Percentiles rank a stretch among this genome's conserved stretches.
Evolutionary conservation across 1,140 invertebrate species (phyloP).

Genomic region (Bombus pyrosoma): DNA sequence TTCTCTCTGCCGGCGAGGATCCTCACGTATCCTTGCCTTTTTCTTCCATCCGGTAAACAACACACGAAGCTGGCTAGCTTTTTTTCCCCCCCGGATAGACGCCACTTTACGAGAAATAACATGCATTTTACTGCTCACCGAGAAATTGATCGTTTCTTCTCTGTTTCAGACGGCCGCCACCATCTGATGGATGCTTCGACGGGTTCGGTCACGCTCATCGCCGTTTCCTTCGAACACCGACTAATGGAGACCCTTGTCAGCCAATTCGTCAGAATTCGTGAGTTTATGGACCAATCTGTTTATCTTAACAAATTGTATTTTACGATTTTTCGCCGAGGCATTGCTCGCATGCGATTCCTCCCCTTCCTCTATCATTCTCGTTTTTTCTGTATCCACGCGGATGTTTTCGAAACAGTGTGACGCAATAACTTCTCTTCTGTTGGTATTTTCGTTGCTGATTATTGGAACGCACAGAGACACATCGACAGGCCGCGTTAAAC

Average conservation of each 20-base stretch:
- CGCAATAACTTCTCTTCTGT: background rate
- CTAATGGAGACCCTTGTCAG: constrained; percentile 17
- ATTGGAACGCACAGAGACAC: background rate
- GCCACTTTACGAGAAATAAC: constrained; percentile 55
- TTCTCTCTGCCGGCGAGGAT: constrained; percentile 44
- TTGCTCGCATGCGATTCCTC: background rate
- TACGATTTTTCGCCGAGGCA: background rate
- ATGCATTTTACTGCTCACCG: constrained; percentile 48
- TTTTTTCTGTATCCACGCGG: background rate
- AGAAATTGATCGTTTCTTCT: constrained; percentile 28
- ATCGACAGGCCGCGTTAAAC: too few species aligned
- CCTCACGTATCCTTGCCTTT: background rate
- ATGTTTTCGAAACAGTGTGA: background rate
- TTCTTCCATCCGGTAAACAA: constrained; percentile 29
- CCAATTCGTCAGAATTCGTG: constrained; percentile 42
- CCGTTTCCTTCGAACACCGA: constrained; percentile 33
- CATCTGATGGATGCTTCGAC: constrained; percentile 25
- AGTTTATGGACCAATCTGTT: constrained; percentile 31
- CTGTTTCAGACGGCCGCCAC: constrained; percentile 1
- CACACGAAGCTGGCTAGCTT: constrained; percentile 18
- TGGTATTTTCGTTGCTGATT: background rate
- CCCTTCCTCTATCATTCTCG: background rate
- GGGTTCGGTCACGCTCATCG: constrained; percentile 30
- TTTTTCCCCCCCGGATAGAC: constrained; percentile 13
- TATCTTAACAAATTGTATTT: background rate